Evolutionary conservation across 2,888 invertebrate genomes (phyloP).

Genomic region (Augochlorella aurata): DNA sequence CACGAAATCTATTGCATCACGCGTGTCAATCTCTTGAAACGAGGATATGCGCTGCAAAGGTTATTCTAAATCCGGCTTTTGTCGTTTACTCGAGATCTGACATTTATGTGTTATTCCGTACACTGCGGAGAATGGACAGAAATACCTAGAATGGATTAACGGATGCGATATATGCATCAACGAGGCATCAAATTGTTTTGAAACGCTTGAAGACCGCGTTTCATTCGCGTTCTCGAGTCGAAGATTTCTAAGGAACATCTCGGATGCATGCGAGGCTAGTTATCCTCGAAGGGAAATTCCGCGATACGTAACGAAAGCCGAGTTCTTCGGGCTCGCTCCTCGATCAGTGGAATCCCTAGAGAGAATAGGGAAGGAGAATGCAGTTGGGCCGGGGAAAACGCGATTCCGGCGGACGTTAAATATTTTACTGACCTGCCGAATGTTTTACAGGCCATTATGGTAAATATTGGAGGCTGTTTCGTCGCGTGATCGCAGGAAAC

Average conservation of each 20-base stretch:
- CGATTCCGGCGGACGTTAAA: conserved; percentile 23
- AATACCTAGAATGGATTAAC: no score
- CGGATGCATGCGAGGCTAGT: not conserved
- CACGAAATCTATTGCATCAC: not conserved
- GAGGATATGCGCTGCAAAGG: no score
- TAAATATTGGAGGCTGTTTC: conserved; percentile 25
- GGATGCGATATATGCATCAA: not conserved
- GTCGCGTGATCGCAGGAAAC: conserved; percentile 8
- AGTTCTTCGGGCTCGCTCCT: conserved; percentile 14
- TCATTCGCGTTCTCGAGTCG: not conserved
- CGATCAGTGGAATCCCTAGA: not conserved
- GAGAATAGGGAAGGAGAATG: not conserved
- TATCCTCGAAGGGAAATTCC: not conserved
- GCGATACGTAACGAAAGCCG: conserved; percentile 20
- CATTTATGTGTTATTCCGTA: not conserved
- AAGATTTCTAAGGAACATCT: not conserved
- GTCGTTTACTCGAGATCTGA: no score
- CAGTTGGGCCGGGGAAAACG: conserved; percentile 1
- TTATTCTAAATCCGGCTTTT: no score
- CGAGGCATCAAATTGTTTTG: not conserved
- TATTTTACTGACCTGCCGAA: conserved; percentile 19
- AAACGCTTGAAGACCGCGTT: not conserved
- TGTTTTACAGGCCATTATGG: not conserved
- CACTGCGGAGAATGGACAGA: not conserved
- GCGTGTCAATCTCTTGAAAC: not conserved